Base-by-base conservation (phyloP, 2,797 vertebrate species). In the Chrysocyon brachyurus region DNA sequence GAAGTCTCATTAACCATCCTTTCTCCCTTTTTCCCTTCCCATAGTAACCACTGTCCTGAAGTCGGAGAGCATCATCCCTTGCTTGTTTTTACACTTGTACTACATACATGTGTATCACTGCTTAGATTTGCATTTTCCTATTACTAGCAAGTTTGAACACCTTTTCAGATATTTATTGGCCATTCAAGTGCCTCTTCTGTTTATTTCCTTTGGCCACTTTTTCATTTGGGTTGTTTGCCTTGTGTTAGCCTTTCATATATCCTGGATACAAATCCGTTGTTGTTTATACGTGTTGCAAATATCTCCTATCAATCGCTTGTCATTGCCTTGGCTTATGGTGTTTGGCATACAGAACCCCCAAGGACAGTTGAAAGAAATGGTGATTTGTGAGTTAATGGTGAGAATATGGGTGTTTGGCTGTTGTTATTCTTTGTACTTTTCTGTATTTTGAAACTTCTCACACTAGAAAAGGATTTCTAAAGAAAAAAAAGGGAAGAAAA, bases 401-500 rank as follows among this genome's bases (percentile, higher is more conserved):
- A 57, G 46, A 73, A 96, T 61, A 63, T 68, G 79, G 15, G 28
- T 83, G 21, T 64, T 72, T 24, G 21, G 6, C 22, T 77, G 68
- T 78, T 84, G 12, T 87, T 83, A 57, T 68, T 77, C 11, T 90
- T 92, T 91, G 33, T 92, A 63, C 46, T 86, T 86, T 89, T 59
- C 31, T 86, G 28, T 78, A 52, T 54, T 75, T 92, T 90, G 70
- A 9, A 93, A 73, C 40, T 63, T 96, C 90, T 92, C 11, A 92
- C 86, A 83, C 61, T 68, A 83, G 56, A 40, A 83, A 94, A 94
- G 17, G 90, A 63, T 90, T 92, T 95, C 33, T 90, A 59, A 79
- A 52, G 9, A 56, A 83, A 56, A 83, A 97, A 81, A 70, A 46
- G 12, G 31, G 73, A 91, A 96, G 94, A 88, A 95, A 57, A 94